Base-by-base conservation (phyloP, 2,888 invertebrate genomes). In the Syritta pipiens region DNA sequence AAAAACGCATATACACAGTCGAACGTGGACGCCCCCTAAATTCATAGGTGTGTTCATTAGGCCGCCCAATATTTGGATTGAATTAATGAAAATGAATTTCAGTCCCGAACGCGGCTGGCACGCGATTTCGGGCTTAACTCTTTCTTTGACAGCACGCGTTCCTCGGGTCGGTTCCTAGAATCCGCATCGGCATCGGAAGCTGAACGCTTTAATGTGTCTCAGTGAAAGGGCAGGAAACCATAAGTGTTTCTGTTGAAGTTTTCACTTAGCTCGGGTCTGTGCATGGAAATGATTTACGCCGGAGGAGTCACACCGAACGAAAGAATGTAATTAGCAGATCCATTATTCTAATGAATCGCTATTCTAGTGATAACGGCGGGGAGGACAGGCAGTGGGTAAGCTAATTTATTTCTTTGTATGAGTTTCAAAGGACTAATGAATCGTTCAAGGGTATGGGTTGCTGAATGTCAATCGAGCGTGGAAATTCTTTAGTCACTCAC, bases 31-130 rank as follows among this genome's bases (percentile, higher is more conserved):
- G 48, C 48, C 40, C 24, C 24, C 32, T 26, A 19, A 6, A 49
- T 28, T 49, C n/a, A 7, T 20, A 46, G 59, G 60, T 48, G 60
- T 57, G 35, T 51, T 42, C 37, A 53, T 62, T 20, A 46, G 37
- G 24, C 51, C 44, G 53, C 46, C 51, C 53, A 30, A 51, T 65
- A 65, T 65, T 60, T 71, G 26, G 26, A 59, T 59, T 53, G 46
- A 48, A 60, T 53, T 65, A 67, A 77, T 65, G 30, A 35, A 65
- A 53, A 71, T 53, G 26, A 65, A 71, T 65, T 48, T 28, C 26
- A 59, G 40, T 26, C 46, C 37, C 17, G 12, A 19, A 4, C 3
- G 37, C n/a, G n/a, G 37, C 4, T 42, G 55, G n/a, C 71, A 71
- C 71, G 77, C 71, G 19, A 71, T 32, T 17, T 4, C 4, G 3